Conservation (phyloP, 2,797 vertebrate genomes). For the Pelochelys cantorii region DNA sequence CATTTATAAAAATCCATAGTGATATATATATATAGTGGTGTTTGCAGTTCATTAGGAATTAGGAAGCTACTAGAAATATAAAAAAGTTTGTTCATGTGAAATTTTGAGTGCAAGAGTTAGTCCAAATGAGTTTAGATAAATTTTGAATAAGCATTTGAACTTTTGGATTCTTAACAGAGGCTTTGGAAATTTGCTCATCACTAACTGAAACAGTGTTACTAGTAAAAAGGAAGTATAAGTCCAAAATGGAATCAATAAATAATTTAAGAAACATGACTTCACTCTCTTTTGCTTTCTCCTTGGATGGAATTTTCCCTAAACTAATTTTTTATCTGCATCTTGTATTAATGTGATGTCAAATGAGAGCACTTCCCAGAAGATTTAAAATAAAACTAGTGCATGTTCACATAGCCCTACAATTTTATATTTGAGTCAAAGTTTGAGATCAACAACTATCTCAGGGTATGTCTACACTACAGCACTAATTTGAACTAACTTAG, state of each 20-base stretch:
- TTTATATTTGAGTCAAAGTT: background rate
- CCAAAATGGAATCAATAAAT: background rate
- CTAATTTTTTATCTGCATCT: background rate
- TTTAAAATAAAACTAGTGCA: background rate
- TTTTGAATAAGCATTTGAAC: background rate
- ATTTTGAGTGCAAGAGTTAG: rapidly evolving
- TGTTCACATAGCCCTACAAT: background rate
- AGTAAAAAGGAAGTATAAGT: background rate
- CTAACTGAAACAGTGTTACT: background rate
- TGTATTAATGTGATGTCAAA: constrained; percentile 3
- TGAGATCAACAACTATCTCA: background rate
- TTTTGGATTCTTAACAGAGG: background rate
- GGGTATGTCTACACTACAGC: too few relatives aligned
- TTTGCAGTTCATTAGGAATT: background rate
- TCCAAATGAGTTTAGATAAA: background rate
- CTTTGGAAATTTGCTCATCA: background rate
- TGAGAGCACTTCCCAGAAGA: background rate
- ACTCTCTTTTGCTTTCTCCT: background rate
- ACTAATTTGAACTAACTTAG: too few relatives aligned
- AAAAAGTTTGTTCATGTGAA: background rate
- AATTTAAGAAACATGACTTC: constrained; percentile 1
- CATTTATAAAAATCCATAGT: background rate
- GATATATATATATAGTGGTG: background rate
- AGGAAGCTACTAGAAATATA: background rate
- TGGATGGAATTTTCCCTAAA: background rate